Evolutionary conservation across 2,888 invertebrate species (phyloP).

Genomic region (Oxycera nigricornis): DNA sequence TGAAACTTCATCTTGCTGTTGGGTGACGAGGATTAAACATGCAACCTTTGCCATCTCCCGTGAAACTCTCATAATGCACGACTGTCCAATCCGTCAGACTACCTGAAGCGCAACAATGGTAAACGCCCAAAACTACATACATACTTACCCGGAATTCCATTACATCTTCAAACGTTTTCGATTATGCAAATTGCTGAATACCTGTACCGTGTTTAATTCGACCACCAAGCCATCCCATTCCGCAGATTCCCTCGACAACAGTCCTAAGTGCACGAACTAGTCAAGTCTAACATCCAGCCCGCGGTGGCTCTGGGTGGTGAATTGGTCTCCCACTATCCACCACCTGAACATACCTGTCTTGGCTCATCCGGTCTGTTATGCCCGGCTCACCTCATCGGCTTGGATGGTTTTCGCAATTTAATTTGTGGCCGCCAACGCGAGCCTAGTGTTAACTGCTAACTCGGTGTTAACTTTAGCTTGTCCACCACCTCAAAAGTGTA

Average conservation of each 20-base stretch:
- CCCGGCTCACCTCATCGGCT: neutral
- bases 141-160: conserved; percentile 38
- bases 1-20: no score
- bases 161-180: conserved; percentile 22
- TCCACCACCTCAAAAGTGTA: neutral
- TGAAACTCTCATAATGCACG: neutral
- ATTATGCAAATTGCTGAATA: conserved; percentile 32
- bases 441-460: neutral
- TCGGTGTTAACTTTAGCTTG: neutral
- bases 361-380: conserved; percentile 18
- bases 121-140: no score
- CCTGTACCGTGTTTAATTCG: conserved; percentile 13
- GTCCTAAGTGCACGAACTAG: neutral
- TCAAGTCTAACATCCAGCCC: neutral
- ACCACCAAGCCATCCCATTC: neutral
- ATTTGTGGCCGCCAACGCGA: conserved; percentile 35
- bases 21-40: no score
- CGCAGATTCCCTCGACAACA: neutral
- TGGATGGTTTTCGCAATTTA: conserved; percentile 28
- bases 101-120: neutral
- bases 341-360: neutral
- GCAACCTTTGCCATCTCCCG: no score
- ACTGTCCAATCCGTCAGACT: neutral
- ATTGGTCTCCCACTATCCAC: neutral
- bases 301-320: neutral